Base-by-base conservation (phyloP, 2,113 vertebrate genomes). In the Vanacampus margaritifer region DNA sequence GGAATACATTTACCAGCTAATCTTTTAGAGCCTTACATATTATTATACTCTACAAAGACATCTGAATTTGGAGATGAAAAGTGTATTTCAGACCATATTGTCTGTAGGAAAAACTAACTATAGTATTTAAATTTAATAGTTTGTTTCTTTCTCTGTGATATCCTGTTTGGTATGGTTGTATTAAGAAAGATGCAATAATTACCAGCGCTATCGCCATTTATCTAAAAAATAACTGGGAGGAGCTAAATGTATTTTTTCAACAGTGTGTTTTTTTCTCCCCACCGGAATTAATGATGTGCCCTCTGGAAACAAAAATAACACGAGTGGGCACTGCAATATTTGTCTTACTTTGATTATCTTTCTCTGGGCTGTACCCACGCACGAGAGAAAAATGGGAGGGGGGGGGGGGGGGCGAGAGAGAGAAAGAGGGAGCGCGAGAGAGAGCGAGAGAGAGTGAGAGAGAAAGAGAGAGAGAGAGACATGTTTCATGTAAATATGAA, bases 401-500 rank as follows among this genome's bases (percentile, higher is more conserved):
- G 5, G 14, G 14, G 43, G 11, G 14, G 4, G 41, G 11, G 37
- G 3, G 43, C 0, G 43, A 12, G 41, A 45, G 12, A 16, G 43
- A 16, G 43, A 16, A 14, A 4, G 43, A 17, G 39, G 11, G 39
- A 41, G 39, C 11, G 56, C 4, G 45, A 46, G 16, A 17, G 45
- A 19, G n/a, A 51, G 48, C 3, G 48, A 51, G 48, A 51, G 48
- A 48, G 45, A 21, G 14, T 6, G 46, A 23, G n/a, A 53, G 48
- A n/a, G 12, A 24, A 12, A 13, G 23, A 54, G 53, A 32, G 26
- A 32, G 54, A 8, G 13, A 28, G 26, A 7, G 26, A 62, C 65
- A 24, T 69, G 23, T 43, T 14, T 59, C 63, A 91, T 90, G 91
- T 89, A 92, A 91, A 91, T 89, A 26, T 45, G 63, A 92, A 87